Base-by-base conservation (phyloP, 1,140 invertebrate genomes). In the Cyphomyrmex costatus region DNA sequence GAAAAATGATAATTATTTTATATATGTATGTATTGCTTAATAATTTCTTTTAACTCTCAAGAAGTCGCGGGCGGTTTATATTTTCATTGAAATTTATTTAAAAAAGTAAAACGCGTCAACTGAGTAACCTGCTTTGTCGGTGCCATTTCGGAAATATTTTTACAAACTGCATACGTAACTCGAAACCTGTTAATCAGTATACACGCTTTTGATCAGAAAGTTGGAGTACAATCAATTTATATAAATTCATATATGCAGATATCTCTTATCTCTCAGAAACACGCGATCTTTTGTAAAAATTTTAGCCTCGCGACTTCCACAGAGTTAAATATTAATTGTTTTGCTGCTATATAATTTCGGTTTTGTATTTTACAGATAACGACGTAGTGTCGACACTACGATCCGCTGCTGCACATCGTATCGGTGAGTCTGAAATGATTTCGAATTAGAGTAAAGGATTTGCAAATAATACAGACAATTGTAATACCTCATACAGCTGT, bases 271-370 rank as follows among this genome's bases (percentile, higher is more conserved):
- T 60, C 3, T 27, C 24, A 14, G 10, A 60, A 8, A 60, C 10
- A 60, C 10, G 4, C 12, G 8, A 61, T 30, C 5, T 61, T 19
- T 27, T 24, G 5, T 19, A 8, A 8, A 53, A 30, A 0, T n/a
- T 30, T 30, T 53, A 16, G 58, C n/a, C n/a, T n/a, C n/a, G n/a
- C 58, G 5, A 61, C 24, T 16, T 61, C 12, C 24, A 12, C 7
- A 61, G 24, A 0, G 14, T 61, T 61, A 61, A 30, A n/a, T 42
- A 42, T 42, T 27, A 30, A 33, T 12, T 65, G 19, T 46, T 21
- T 42, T 68, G 65, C 65, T 68, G 65, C 65, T 68, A 68, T n/a
- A 36, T 68, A 68, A 68, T 68, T 68, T 68, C 21, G 36, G 0
- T 68, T 68, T 68, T 68, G 14, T 68, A 68, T 46, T 68, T 68